These are phyloP conservation scores for Chaetura pelagica DNA, from an alignment of 2,113 vertebrate genomes.

Conservation along the genomic window DNA sequence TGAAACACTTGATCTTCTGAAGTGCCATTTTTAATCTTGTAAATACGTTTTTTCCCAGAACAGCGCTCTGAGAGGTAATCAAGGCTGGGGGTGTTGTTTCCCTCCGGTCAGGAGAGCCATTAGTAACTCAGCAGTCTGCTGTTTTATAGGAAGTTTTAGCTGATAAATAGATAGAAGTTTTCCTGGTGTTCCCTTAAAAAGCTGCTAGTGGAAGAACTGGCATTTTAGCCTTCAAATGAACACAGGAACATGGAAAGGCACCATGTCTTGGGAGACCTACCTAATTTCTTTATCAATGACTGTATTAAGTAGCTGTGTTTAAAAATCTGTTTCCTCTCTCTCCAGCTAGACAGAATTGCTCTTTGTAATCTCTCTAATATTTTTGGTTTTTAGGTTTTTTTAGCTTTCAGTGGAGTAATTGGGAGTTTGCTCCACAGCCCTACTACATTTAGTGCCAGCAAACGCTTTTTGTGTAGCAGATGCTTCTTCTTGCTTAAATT, in stretches of 20 bases:
- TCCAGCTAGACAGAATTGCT: background rate
- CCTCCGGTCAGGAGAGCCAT: conserved; percentile 54
- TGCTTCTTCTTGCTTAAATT: background rate
- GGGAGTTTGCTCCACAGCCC: background rate
- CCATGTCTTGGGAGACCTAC: background rate
- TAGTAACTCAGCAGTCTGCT: conserved; percentile 56
- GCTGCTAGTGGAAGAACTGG: background rate
- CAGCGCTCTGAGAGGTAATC: conserved; percentile 66
- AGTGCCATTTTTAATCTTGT: conserved; percentile 48
- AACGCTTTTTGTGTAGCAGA: background rate
- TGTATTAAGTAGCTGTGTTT: background rate
- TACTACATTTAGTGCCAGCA: background rate
- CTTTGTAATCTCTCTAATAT: background rate
- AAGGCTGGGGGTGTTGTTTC: conserved; percentile 37
- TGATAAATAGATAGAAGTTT: conserved; percentile 51
- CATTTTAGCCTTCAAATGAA: background rate
- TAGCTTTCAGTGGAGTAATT: background rate
- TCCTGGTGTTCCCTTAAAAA: conserved; percentile 26
- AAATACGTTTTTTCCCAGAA: conserved; percentile 51
- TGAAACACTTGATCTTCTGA: conserved; percentile 67
- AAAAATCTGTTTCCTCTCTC: background rate
- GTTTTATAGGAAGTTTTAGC: conserved; percentile 25
- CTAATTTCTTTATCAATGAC: background rate
- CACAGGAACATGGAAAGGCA: background rate
- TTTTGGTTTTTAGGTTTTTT: background rate